phyloP scores from a whole-genome alignment of 2,797 vertebrate species.

The Enteromius mattozi region DNA sequence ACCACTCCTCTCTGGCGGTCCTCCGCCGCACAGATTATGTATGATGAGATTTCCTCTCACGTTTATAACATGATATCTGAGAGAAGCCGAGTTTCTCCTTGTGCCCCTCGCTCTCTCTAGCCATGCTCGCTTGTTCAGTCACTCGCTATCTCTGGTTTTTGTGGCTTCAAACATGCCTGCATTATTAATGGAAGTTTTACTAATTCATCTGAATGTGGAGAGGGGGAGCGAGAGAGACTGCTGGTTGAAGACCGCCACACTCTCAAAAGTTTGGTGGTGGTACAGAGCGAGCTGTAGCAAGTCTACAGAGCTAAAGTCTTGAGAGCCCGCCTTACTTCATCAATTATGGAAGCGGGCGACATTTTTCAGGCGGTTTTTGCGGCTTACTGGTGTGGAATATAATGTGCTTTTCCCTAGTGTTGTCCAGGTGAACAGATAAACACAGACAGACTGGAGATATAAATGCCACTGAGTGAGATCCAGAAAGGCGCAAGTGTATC shows the following conservation, averaged over 20 bases:
- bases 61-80: constrained; percentile 65
- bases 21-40: constrained; percentile 55
- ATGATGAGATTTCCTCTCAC: constrained; percentile 66
- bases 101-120: constrained; percentile 40
- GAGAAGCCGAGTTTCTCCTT: constrained; percentile 56
- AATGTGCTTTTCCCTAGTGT: constrained; percentile 42
- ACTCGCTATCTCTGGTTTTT: constrained; percentile 63
- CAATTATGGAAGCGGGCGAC: constrained; percentile 62
- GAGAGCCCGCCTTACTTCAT: constrained; percentile 55
- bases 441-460: constrained; percentile 38
- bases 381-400: constrained; percentile 54
- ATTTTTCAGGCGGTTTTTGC: constrained; percentile 55
- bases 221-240: constrained; percentile 43
- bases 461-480: constrained; percentile 56
- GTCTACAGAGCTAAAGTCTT: constrained; percentile 46
- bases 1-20: constrained; percentile 38
- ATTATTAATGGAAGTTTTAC: constrained; percentile 69
- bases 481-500: not conserved
- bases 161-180: constrained; percentile 66
- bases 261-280: constrained; percentile 56
- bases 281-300: constrained; percentile 43
- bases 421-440: constrained; percentile 49
- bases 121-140: constrained; percentile 43
- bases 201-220: constrained; percentile 64
- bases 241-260: constrained; percentile 40